phyloP scores from a whole-genome alignment of 2,113 vertebrate genomes.

The Cyanoderma ruficeps region DNA sequence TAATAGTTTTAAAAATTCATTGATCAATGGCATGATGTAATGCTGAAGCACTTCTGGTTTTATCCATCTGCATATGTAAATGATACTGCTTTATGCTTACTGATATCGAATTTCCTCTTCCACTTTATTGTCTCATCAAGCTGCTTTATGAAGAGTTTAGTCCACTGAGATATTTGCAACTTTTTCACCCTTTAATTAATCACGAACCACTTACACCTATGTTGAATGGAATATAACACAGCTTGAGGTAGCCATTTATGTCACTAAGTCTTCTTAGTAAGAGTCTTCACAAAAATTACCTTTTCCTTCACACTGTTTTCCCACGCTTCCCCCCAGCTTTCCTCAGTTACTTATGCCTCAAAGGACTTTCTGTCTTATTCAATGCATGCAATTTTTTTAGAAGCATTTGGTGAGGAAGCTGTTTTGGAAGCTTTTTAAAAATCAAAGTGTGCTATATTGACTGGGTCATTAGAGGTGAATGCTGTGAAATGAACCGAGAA shows the following conservation, averaged over 20 bases:
- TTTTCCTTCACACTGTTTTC: background rate
- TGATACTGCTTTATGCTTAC: background rate
- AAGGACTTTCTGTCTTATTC: background rate
- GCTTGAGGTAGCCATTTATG: background rate
- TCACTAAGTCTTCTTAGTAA: background rate
- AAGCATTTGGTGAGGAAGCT: background rate
- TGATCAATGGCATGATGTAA: background rate
- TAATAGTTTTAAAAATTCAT: background rate
- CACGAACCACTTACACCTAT: background rate
- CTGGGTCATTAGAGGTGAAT: conserved; percentile 33
- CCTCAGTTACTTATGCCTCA: background rate
- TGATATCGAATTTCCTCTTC: background rate
- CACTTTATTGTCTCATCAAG: background rate
- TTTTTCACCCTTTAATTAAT: background rate
- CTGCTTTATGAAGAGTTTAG: background rate
- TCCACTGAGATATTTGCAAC: background rate
- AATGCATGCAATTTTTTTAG: background rate
- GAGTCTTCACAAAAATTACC: background rate
- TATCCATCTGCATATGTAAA: background rate
- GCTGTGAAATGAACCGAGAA: conserved; percentile 27
- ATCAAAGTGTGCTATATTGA: background rate
- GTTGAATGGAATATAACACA: background rate
- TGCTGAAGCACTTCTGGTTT: background rate
- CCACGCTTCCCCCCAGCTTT: background rate
- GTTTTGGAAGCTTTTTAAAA: conserved; percentile 12